Evolutionary conservation across 2,888 invertebrate species (phyloP), one percentile per base, ranked within the genome.

Genomic region (Tuberolachnus salignus): DNA sequence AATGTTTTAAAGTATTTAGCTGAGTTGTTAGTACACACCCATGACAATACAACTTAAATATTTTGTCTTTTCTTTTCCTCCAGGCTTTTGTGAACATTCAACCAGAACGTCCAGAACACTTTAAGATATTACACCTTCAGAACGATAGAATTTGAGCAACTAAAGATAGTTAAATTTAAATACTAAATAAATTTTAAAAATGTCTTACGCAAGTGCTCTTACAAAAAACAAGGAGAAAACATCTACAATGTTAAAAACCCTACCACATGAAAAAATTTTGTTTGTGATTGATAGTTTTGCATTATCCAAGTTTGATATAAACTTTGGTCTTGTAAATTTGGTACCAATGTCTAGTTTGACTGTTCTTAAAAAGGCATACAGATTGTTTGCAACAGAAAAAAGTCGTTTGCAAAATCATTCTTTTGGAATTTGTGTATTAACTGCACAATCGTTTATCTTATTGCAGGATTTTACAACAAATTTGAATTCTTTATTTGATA

Each of bases 381-480:
- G 49, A 59, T 51, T 49, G n/a, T 78, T 69, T 42, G 78, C 67
- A 69, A 51, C 59, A 42, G 26, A 59, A 23, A 78, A 78, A 44
- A 51, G 49, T n/a, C 69, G 57, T 1, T 78, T 44, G 3, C 67
- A 78, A 51, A 78, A 69, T 61, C 69, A 78, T 8, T 67, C 26
- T 21, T 61, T 78, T 69, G 78, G 49, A 3, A 78, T 78, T 69
- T 78, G 78, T 69, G 2, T 78, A n/a, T 51, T 78, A 61, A 78
- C 78, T 10, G n/a, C 69, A 34, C 59, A 59, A n/a, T 78, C 78
- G 21, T 78, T 44, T 51, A 49, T 59, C 13, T 2, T 69, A 3
- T 13, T 78, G 16, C 4, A 69, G 49, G 69, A 78, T 49, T 78
- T 78, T 42, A 78, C 78, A 34, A 13, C 78, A 42, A 67, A 78